Base-by-base conservation (phyloP, 2,888 invertebrate genomes). In the Chalcis sispes region DNA sequence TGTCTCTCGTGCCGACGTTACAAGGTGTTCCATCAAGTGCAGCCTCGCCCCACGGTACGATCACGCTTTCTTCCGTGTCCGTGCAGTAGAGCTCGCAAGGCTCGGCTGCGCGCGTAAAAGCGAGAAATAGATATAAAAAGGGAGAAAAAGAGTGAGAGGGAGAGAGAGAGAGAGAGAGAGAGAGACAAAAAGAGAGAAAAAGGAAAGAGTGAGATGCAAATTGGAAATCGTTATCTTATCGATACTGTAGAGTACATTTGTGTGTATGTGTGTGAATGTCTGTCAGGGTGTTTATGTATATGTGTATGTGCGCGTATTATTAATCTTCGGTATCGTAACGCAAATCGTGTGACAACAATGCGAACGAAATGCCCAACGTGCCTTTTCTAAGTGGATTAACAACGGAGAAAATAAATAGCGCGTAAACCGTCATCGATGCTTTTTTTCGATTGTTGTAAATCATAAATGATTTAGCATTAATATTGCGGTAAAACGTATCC, bases 11-110 rank as follows among this genome's bases (percentile, higher is more conserved):
- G 20, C 92, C 92, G 0, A 90, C 89, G 80, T 90, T 91, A 82
- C 93, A 93, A 0, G 91, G 90, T 0, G 93, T 93, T 15, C 93
- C 93, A 84, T 93, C 93, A 54, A 90, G 90, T 1, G 90, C 92
- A 23, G 91, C 89, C 69, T 92, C 92, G 59, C 90, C 90, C 82
- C 93, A 86, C 84, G 91, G 91, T 18, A 91, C 90, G 65, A 90
- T 92, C 80, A 91, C 90, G 82, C 90, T 90, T 77, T 90, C 89
- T 70, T 91, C 90, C 75, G 89, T 89, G 59, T 92, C 92, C 79
- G 91, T 90, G 84, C 93, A 93, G 83, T 91, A 91, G 61, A 93
- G 87, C 80, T 91, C 91, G 83, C 93, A 93, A 0, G 92, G 89
- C 78, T 90, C 89, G 69, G 88, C 91, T 54, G 36, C 2, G 25